Percentiles rank a stretch among this genome's conserved stretches.
Conservation (phyloP, 2,113 vertebrate species). For the Thymallus thymallus region DNA sequence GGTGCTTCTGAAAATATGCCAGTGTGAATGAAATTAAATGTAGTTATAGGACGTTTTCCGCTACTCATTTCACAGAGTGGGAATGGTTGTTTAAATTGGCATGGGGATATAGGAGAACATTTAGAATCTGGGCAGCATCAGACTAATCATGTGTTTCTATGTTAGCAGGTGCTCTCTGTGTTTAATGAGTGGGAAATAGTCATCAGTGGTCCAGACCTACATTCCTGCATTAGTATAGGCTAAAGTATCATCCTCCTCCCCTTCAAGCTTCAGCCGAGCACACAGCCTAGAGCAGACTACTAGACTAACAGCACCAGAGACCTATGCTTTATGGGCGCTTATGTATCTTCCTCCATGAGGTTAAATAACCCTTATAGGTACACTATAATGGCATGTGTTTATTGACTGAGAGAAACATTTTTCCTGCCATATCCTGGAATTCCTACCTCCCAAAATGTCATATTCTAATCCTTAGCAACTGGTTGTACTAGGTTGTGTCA, state of each 20-base stretch:
- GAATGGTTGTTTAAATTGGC: conserved; percentile 26
- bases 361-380: background rate
- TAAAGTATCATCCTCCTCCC: background rate
- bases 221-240: background rate
- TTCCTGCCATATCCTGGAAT: conserved; percentile 6
- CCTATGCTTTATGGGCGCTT: background rate
- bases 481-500: conserved; percentile 35
- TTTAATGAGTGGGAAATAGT: background rate
- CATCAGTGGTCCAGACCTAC: background rate
- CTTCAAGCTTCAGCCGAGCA: background rate
- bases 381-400: conserved; percentile 14
- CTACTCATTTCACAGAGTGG: background rate
- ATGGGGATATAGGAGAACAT: background rate
- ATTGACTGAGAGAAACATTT: conserved; percentile 12
- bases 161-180: background rate
- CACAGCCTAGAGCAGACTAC: background rate
- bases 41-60: background rate
- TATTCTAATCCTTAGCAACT: conserved; percentile 21
- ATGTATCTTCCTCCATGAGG: background rate
- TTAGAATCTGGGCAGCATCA: background rate
- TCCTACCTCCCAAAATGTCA: background rate
- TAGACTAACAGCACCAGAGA: background rate
- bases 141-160: background rate
- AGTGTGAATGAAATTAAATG: background rate
- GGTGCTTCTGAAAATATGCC: background rate